Evolutionary conservation across 2,797 vertebrate species (phyloP), one percentile per base, ranked within the genome.

Genomic region (Acridotheres tristis): DNA sequence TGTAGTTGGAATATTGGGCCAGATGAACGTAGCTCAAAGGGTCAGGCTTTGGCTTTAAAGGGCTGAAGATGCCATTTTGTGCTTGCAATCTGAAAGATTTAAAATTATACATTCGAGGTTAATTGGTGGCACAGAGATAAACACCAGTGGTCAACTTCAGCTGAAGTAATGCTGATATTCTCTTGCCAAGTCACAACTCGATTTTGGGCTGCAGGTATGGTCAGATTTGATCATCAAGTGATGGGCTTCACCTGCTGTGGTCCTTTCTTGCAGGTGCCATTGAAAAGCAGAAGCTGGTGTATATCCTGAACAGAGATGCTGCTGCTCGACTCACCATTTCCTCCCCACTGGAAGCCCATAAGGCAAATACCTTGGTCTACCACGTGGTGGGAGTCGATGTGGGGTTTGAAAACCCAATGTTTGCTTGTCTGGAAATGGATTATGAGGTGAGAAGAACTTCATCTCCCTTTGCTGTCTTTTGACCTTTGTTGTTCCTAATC

Each of bases 321-420:
- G 99, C 99, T 10, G 99, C 99, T 16, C 98, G 99, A 6, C 98
- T 99, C 82, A 99, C 99, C 94, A 99, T 99, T 97, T 99, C 99
- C 20, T 99, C 99, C 57, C 99, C 99, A 0, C 96, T 99, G 96
- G 99, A 99, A 95, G 99, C 99, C 25, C 99, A 99, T 91, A 99
- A 99, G 97, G 99, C 99, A 4, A 99, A 99, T 97, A 99, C 99
- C 11, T 98, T 99, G 93, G 99, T 99, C 20, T 99, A 99, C 97
- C 99, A 99, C 3, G 99, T 99, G 26, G 99, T 99, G 17, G 99
- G 99, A 85, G 99, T 99, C 0, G 99, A 99, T 32, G 99, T 99
- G 9, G 99, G 99, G 63, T 99, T 99, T 98, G 99, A 99, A 96
- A 99, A 99, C 90, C 99, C 99, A 4, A 99, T 99, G 99, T 99